A percentile compares a stretch with the other conserved stretches of the same genome.
These are phyloP conservation scores for Otis tarda DNA, from an alignment of 2,113 vertebrate species.

Conservation along the genomic window DNA sequence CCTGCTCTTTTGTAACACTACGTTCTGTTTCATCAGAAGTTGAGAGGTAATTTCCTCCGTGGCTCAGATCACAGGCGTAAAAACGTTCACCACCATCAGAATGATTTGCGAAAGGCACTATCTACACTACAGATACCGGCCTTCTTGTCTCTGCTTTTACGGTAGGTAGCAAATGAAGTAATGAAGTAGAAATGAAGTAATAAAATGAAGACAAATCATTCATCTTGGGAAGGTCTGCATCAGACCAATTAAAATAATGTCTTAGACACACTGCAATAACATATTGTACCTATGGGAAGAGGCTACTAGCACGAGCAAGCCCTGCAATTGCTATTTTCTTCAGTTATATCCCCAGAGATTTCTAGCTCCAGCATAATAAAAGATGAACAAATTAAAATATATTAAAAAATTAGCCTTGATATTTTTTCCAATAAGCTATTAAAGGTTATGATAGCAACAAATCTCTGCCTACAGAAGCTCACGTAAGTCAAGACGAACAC, in stretches of 20 bases:
- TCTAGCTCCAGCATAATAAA: background rate
- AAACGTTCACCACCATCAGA: background rate
- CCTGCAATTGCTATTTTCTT: background rate
- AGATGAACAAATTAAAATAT: background rate
- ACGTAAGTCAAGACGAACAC: fast-evolving
- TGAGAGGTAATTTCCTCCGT: background rate
- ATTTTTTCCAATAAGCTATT: conserved; percentile 14
- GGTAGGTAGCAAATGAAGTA: conserved; percentile 40
- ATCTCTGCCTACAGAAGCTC: background rate
- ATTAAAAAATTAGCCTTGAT: background rate
- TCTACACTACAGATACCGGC: background rate
- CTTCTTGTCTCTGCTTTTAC: conserved; percentile 14
- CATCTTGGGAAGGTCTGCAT: background rate
- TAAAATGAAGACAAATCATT: conserved; percentile 35
- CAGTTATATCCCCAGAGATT: background rate
- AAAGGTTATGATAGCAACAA: background rate
- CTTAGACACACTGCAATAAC: background rate
- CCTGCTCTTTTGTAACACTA: background rate
- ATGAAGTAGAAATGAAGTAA: background rate
- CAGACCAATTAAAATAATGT: conserved; percentile 51
- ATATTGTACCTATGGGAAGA: background rate
- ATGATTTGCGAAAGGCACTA: conserved; percentile 23
- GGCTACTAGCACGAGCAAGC: background rate
- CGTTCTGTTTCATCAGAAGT: background rate
- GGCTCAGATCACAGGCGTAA: conserved; percentile 4